Percentiles rank a stretch among this genome's conserved stretches.
phyloP scores from a whole-genome alignment of 2,888 invertebrate species.

The Ganaspis brasiliensis region DNA sequence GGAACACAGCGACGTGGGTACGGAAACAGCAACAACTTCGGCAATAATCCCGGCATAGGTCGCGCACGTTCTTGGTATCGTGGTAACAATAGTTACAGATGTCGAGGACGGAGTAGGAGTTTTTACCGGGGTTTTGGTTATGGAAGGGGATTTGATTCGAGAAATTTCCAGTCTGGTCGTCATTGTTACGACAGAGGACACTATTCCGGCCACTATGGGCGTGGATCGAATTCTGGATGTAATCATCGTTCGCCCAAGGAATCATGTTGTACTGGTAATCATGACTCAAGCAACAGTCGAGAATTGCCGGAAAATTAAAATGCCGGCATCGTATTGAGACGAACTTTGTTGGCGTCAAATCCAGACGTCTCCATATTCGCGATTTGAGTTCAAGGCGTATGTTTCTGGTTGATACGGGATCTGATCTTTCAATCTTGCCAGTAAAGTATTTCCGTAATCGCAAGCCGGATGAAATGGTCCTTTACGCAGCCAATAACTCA shows the following conservation, averaged over 20 bases:
- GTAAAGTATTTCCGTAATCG: background rate
- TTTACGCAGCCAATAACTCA: constrained; percentile 72
- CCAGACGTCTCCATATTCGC: too few species aligned
- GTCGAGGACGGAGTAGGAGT: background rate
- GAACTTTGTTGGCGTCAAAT: background rate
- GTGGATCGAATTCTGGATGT: too few species aligned
- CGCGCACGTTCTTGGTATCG: background rate
- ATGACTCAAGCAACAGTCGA: too few species aligned
- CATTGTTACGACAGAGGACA: too few species aligned
- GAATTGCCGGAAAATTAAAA: too few species aligned
- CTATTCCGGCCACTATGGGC: too few species aligned
- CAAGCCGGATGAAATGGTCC: constrained; percentile 55
- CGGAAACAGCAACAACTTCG: background rate
- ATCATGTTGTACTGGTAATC: too few species aligned
- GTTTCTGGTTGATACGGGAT: constrained; percentile 2
- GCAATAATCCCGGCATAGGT: background rate
- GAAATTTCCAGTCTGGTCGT: too few species aligned
- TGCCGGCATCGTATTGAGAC: too few species aligned
- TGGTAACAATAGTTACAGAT: background rate
- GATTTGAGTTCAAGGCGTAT: background rate
- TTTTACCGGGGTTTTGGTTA: background rate
- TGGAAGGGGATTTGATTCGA: too few species aligned
- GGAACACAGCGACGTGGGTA: too few species aligned
- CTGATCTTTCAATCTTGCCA: background rate
- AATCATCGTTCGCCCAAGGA: too few species aligned